Base-by-base conservation (phyloP, 2,797 vertebrate species). In the Dermochelys coriacea region DNA sequence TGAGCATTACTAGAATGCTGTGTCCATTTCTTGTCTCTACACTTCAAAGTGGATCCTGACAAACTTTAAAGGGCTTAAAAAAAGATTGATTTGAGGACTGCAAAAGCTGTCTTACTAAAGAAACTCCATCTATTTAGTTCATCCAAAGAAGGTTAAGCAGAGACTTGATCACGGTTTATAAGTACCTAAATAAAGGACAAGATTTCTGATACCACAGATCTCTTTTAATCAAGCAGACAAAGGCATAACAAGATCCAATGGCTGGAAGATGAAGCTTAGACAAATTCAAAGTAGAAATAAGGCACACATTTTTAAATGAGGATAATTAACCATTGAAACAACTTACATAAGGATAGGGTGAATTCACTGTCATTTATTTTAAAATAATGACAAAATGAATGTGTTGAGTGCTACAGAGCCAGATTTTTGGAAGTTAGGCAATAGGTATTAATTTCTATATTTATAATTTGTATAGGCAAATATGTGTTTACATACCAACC, bases 21-120 rank as follows among this genome's bases (percentile, higher is more conserved):
- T 82, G 57, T 89, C 54, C 50, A 80, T 68, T 84, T 96, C 82
- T 89, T 87, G 57, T 93, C 54, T 89, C 71, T 37, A 78, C 82
- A 96, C 18, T 86, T 95, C 82, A 64, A 91, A 93, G 85, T 1
- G 18, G 41, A 47, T 88, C 74, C 27, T 47, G 27, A 49, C 11
- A 77, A 47, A 47, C 8, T 29, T 14, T 27, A 75, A 75, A 47
- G 74, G 41, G 45, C 14, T 49, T 49, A 18, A 41, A 37, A 16
- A 71, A 71, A 71, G 68, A 41, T 23, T 23, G 14, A 77, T 31
- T 10, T 47, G 45, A 77, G 45, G 8, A 49, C 27, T 31, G 47
- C 25, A 77, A 77, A 75, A 49, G 12, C 74, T 47, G 14, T 6
- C 45, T 49, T 49, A 77, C 45, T 77, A 77, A 47, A 77, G 14